Base-by-base conservation (phyloP, 1,140 invertebrate species). In the Drosophila sturtevanti region DNA sequence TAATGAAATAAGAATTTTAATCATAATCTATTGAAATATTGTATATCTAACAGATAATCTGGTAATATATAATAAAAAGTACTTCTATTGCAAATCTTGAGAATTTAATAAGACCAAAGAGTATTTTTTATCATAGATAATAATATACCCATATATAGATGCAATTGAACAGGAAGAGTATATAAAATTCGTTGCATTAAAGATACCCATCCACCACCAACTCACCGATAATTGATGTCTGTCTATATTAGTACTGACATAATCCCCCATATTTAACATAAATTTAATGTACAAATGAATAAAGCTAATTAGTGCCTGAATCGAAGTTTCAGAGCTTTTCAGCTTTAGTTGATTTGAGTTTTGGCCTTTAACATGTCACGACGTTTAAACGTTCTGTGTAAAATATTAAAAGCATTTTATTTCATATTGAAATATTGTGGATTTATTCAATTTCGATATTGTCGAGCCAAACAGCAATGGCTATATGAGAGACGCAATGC, bases 371-470 rank as follows among this genome's bases (percentile, higher is more conserved):
- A 61, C 35, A 84, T 84, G 81, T 34, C 48, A 24, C 60, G 65
- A 24, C 60, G 65, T 22, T 31, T 77, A 44, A 31, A 37, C 12
- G 77, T 77, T 41, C 56, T 80, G 10, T 52, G 27, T 22, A n/a
- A 44, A 2, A 31, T 67, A n/a, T 22, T 73, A 0, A 62, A 80
- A 24, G 14, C 68, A 7, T 48, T 77, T 37, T 41, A 69, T 0
- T 21, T 65, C 18, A 11, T 69, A 2, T 59, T 80, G 4, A 7
- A 65, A 7, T 11, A 18, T 10, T 27, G 65, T 1, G 81, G 81
- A 0, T 60, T 85, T 14, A n/a, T 85, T 22, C 56, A 68, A 14
- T 10, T 80, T 0, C 18, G 21, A n/a, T 82, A 27, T 14, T 59
- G 63, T n/a, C 12, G 72, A 38, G 31, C 75, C 6, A 48, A 41